Percentiles rank a stretch among this genome's conserved stretches.
These are phyloP conservation scores for Phlogophora meticulosa DNA, from an alignment of 2,888 invertebrate species.

Conservation along the genomic window DNA sequence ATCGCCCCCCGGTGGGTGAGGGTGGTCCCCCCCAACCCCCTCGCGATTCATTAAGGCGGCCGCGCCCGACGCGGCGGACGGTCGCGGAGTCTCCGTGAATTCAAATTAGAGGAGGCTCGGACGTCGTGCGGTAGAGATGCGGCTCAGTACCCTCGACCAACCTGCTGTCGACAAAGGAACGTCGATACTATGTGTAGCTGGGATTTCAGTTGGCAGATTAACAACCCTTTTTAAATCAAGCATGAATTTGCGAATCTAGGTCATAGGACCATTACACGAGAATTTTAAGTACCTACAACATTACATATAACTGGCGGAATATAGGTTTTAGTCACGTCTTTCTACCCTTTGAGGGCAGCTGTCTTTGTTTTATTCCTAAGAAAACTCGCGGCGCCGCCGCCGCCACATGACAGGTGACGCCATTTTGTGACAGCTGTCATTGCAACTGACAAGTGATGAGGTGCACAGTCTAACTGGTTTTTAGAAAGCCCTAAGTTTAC, in stretches of 20 bases:
- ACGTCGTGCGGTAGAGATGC: constrained; percentile 86
- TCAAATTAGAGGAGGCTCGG: constrained; percentile 91
- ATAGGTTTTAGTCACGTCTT: too few species aligned
- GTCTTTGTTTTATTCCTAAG: background rate
- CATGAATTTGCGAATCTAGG: constrained; percentile 31
- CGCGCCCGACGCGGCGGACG: constrained; percentile 90
- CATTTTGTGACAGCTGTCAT: background rate
- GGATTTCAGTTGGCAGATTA: constrained; percentile 25
- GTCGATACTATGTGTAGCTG: constrained; percentile 37
- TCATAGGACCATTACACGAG: background rate
- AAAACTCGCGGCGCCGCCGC: too few species aligned
- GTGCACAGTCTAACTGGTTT: background rate
- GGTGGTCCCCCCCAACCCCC: constrained; percentile 80
- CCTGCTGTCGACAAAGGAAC: constrained; percentile 60
- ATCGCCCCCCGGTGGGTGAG: constrained; percentile 81
- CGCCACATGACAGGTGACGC: background rate
- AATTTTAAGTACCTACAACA: background rate
- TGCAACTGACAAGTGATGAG: too few species aligned
- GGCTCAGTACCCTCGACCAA: constrained; percentile 45
- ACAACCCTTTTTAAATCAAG: constrained; percentile 37
- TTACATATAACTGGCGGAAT: background rate
- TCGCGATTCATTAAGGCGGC: constrained; percentile 91
- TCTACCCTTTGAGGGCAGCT: background rate
- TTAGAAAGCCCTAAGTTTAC: background rate
- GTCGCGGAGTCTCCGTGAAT: constrained; percentile 91